Evolutionary conservation across 2,113 vertebrate species (phyloP).

Genomic region (Petaurus breviceps): DNA sequence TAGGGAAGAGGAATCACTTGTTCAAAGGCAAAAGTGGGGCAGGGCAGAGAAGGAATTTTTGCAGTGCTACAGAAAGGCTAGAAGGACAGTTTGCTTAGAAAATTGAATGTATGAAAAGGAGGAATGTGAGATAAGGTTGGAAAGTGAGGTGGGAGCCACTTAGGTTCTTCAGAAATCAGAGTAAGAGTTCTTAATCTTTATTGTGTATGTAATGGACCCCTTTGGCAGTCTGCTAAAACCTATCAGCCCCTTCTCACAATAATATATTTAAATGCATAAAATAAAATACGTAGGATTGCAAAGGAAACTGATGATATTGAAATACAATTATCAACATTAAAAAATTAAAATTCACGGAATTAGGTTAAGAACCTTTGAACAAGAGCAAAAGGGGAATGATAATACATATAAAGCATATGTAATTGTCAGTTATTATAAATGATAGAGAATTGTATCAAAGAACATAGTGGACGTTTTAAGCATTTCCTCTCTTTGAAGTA

Average conservation of each 20-base stretch:
- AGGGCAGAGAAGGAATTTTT: too few relatives aligned
- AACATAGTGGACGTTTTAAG: not conserved
- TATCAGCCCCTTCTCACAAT: not conserved
- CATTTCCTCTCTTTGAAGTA: slow-evolving; percentile 18
- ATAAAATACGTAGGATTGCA: not conserved
- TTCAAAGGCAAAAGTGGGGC: not conserved
- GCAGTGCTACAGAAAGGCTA: too few relatives aligned
- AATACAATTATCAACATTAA: not conserved
- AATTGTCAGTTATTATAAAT: slow-evolving; percentile 12
- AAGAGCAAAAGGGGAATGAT: not conserved
- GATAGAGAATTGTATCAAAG: slow-evolving; percentile 19
- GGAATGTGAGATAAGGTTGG: not conserved
- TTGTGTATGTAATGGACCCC: not conserved
- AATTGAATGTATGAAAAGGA: not conserved
- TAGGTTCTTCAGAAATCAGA: not conserved
- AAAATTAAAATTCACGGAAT: not conserved
- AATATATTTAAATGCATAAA: not conserved
- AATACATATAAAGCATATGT: not conserved
- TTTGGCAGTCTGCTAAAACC: not conserved
- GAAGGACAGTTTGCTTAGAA: not conserved
- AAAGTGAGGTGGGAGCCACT: not conserved
- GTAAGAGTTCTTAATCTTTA: not conserved
- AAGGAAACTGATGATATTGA: not conserved
- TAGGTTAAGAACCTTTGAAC: not conserved
- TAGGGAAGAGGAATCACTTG: not conserved